These are phyloP conservation scores for Porites cylindrica DNA, from an alignment of 92 coral and sea anemone genomes.

Conservation along the genomic window DNA sequence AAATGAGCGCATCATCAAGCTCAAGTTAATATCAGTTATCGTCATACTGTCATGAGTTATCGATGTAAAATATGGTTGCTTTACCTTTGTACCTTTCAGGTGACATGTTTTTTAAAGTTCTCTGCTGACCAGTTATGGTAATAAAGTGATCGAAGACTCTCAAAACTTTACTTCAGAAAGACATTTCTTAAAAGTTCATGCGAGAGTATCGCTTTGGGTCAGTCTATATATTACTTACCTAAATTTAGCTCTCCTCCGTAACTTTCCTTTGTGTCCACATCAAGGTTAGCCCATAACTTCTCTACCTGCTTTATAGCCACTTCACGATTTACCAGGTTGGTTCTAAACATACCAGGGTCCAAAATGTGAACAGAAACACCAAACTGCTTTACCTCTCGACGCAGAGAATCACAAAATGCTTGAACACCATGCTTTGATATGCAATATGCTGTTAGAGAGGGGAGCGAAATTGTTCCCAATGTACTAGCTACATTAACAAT, in stretches of 20 bases:
- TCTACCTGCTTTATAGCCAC: not conserved
- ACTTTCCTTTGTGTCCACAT: conserved; percentile 48
- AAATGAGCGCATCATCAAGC: too few species aligned
- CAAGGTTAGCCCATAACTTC: conserved; percentile 61
- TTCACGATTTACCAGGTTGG: conserved; percentile 54
- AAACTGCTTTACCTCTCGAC: conserved; percentile 67
- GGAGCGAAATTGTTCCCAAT: conserved; percentile 39
- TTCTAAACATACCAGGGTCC: conserved; percentile 82
- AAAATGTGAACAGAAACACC: conserved; percentile 77
- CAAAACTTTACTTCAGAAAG: too few species aligned
- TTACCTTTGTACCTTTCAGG: too few species aligned
- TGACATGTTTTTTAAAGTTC: too few species aligned
- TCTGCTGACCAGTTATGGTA: too few species aligned
- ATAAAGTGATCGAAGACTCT: too few species aligned
- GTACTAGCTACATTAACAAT: conserved; percentile 69
- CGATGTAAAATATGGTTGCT: too few species aligned
- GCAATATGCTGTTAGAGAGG: conserved; percentile 66
- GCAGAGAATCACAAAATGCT: conserved; percentile 77
- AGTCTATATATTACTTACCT: conserved; percentile 27
- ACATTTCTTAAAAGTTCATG: too few species aligned
- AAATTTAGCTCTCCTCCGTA: conserved; percentile 61
- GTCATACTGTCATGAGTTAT: too few species aligned
- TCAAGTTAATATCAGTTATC: too few species aligned
- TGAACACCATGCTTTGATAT: conserved; percentile 79
- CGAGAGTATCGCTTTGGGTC: too few species aligned